Base-by-base conservation (phyloP, 2,888 invertebrate genomes). In the Andrena camellia region DNA sequence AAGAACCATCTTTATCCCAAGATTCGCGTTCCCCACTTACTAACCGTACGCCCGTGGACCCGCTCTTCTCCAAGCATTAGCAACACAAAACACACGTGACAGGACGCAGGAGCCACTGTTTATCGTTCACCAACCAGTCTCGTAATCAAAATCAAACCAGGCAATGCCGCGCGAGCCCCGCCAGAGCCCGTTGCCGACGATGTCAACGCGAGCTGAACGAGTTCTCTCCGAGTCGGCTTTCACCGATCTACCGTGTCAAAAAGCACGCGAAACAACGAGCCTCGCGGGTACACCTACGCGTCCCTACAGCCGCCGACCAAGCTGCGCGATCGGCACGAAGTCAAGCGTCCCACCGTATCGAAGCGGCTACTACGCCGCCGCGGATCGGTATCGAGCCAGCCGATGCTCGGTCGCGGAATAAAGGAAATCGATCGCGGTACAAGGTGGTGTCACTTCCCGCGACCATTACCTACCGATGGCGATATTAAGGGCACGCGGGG, bases 371-470 rank as follows among this genome's bases (percentile, higher is more conserved):
- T 29, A 10, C 23, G 62, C 57, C 72, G 59, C 20, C 42, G 17
- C n/a, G 54, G 70, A 72, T 67, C 74, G 73, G 33, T 67, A 72
- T 72, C 71, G 70, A 33, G 17, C 29, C 35, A 57, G 8, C 26
- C 70, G 70, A 78, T 29, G 70, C 31, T 42, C 64, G 50, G 57
- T 70, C 57, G 54, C 54, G 63, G 52, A 74, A 80, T 59, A 80
- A 76, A 83, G 72, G 54, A 63, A 71, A 71, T 17, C 75, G 29
- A 68, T 50, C 42, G 50, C 79, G 62, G 78, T 60, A 48, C 81
- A n/a, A 60, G 68, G 54, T 68, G 68, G 82, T 83, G 80, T 80
- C 82, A 80, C 82, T 80, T 80, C 76, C 68, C 75, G 33, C 70
- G 57, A 82, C 60, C 67, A 78, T 78, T 67, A 33, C 71, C 33